Conservation (phyloP, 1,140 invertebrate species). For the Drosophila bifasciata region DNA sequence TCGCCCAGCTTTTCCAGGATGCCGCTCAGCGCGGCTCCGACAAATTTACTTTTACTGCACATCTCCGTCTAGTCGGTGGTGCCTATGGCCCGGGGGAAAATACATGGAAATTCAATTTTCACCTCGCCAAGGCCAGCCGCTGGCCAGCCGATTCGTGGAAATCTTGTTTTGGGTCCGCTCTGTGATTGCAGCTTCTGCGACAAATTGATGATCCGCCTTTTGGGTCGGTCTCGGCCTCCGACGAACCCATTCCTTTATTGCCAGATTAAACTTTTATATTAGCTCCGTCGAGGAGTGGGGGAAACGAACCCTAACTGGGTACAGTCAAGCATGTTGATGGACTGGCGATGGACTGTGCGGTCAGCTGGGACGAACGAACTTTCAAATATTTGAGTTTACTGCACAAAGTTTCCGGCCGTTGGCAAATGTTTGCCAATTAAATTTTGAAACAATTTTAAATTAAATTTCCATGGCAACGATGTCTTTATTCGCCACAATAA, state of each 20-base stretch:
- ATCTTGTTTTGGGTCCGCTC: conserved; percentile 1
- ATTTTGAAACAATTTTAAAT: conserved; percentile 32
- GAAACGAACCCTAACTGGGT: background rate
- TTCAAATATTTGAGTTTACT: conserved; percentile 21
- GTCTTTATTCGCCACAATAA: conserved; percentile 10
- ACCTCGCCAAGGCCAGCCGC: conserved; percentile 6
- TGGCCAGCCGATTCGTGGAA: conserved; percentile 11
- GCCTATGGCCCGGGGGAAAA: conserved; percentile 11
- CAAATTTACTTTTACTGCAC: conserved; percentile 22
- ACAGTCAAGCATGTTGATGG: background rate
- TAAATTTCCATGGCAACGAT: conserved; percentile 32
- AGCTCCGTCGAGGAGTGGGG: background rate
- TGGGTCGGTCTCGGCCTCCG: background rate
- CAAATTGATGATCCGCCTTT: conserved; percentile 39
- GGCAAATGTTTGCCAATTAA: conserved; percentile 54
- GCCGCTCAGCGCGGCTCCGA: background rate
- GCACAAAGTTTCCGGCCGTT: conserved; percentile 1
- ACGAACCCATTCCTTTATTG: conserved; percentile 1
- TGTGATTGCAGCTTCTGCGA: conserved; percentile 37
- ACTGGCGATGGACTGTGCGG: conserved; percentile 16
- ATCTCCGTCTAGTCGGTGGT: background rate
- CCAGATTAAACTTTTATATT: conserved; percentile 34
- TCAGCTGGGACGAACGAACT: conserved; percentile 11
- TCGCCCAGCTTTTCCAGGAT: conserved; percentile 38
- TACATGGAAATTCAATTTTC: conserved; percentile 73